Evolutionary conservation across 2,888 invertebrate genomes (phyloP), one percentile per base, ranked within the genome.

Genomic region (Hemistola chrysoprasaria): DNA sequence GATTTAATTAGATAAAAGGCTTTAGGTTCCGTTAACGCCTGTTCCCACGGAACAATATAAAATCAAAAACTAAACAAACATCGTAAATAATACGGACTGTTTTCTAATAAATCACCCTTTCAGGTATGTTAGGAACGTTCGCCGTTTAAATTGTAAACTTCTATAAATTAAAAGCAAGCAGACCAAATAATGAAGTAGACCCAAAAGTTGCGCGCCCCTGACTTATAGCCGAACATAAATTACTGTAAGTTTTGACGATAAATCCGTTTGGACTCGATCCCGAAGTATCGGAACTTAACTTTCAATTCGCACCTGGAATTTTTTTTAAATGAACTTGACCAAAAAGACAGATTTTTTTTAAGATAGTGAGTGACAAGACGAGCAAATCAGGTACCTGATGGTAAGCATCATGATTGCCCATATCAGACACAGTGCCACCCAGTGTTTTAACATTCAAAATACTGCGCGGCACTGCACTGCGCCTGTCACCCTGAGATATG

Each of bases 221-320:
- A 84, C 79, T 84, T 85, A 82, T 83, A 78, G 77, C 75, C 65
- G 69, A 65, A 76, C 76, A 79, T 85, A 84, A 85, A 84, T 85
- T 79, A 80, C 71, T 47, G 59, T 63, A 83, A 83, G 77, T 84
- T 84, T 78, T 73, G 66, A 72, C 76, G 64, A 77, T 83, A 82
- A 83, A 81, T 83, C 76, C 56, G 59, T 53, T 55, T 47, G 59
- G 63, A 31, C 38, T 47, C 41, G 41, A 47, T 41, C 28, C 22
- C 20, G 11, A 28, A 27, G 40, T 30, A 40, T 29, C 30, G 38
- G 29, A 36, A 34, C 29, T 47, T 34, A 20, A 34, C 30, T 31
- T 32, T 40, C 20, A 22, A 27, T 31, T 40, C 23, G 34, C 38
- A 43, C 38, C 38, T 40, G 39, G n/a, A 34, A 36, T 11, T n/a